Conservation (phyloP, 2,797 vertebrate species). For the Tragelaphus oryx region DNA sequence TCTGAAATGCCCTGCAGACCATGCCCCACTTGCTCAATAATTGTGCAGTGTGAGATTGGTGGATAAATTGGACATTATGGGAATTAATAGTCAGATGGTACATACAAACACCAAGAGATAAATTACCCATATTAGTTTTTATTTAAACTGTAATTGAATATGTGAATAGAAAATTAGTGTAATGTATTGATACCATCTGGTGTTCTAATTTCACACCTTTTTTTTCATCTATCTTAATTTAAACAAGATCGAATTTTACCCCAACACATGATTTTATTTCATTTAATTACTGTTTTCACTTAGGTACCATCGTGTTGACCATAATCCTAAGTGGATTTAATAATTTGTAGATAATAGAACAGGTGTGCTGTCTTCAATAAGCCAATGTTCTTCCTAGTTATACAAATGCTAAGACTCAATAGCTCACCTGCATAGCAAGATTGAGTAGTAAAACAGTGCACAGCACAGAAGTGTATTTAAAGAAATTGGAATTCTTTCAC, state of each 20-base stretch:
- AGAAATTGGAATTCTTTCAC: neutral
- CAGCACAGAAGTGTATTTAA: neutral
- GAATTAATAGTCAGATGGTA: constrained; percentile 61
- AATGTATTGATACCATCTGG: constrained; percentile 66
- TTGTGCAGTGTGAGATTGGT: neutral
- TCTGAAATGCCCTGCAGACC: neutral
- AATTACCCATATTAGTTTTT: constrained; percentile 67
- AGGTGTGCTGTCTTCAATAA: neutral
- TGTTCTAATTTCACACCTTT: neutral
- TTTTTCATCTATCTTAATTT: constrained; percentile 60
- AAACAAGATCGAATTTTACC: constrained; percentile 23
- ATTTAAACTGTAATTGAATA: constrained; percentile 75
- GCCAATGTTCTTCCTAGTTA: neutral
- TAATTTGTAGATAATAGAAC: neutral
- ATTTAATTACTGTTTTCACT: constrained; percentile 44
- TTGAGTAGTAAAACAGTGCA: neutral
- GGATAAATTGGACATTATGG: constrained; percentile 1
- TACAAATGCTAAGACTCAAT: neutral
- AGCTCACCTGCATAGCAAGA: neutral
- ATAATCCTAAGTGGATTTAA: neutral
- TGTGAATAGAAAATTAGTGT: constrained; percentile 61
- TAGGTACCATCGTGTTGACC: neutral
- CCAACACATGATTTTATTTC: neutral
- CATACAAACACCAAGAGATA: constrained; percentile 45
- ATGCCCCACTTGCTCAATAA: neutral